phyloP scores from a whole-genome alignment of 2,113 vertebrate genomes.

The Hyperoodon ampullatus region DNA sequence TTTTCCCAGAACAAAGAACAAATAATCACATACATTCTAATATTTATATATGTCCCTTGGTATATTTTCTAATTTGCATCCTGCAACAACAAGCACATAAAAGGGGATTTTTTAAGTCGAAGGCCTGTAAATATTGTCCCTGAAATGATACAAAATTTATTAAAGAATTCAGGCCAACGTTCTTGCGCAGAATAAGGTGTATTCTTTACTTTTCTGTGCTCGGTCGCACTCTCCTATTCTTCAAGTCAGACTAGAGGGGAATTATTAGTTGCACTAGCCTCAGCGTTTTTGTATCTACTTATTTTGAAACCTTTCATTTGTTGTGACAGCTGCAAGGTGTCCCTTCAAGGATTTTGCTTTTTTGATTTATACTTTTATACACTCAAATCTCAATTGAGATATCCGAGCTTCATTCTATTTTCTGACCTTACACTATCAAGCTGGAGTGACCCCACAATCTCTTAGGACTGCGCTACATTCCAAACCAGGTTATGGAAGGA shows the following conservation, averaged over 20 bases:
- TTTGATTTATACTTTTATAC: conserved; percentile 87
- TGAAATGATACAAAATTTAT: neutral
- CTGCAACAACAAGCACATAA: neutral
- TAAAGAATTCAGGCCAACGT: neutral
- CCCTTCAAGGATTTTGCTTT: conserved; percentile 87
- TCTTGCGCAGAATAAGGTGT: neutral
- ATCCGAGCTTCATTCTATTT: conserved; percentile 84
- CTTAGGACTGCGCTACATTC: conserved; percentile 83
- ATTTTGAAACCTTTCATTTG: conserved; percentile 86
- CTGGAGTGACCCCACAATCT: conserved; percentile 82
- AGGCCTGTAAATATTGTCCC: neutral
- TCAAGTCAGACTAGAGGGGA: neutral
- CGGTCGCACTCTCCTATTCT: neutral
- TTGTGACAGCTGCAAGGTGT: conserved; percentile 81
- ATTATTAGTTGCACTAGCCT: conserved; percentile 66
- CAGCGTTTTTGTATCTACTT: conserved; percentile 66
- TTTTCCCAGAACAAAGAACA: conserved; percentile 71
- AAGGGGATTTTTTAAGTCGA: neutral
- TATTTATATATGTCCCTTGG: neutral
- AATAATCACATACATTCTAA: neutral
- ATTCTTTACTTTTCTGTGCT: conserved; percentile 22
- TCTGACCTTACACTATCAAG: conserved; percentile 85
- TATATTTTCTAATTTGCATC: conserved; percentile 5
- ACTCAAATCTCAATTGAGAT: conserved; percentile 81
- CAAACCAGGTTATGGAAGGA: conserved; percentile 81